Conservation (phyloP, 2,888 invertebrate species). For the Pristionchus exspectatus region DNA sequence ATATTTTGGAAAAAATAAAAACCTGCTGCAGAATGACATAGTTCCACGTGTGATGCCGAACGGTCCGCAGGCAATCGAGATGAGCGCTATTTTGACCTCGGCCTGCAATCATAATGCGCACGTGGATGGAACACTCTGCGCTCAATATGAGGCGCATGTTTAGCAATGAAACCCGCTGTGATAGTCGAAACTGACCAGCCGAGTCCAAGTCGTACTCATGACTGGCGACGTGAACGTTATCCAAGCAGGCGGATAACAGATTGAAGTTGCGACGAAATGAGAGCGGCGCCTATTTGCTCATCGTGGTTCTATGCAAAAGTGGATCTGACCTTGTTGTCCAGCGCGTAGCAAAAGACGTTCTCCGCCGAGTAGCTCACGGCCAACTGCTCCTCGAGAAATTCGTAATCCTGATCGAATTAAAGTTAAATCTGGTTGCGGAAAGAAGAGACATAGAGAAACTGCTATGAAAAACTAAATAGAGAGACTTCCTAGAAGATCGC, state of each 20-base stretch:
- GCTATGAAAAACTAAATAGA: too few species aligned
- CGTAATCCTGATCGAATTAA: conserved; percentile 25
- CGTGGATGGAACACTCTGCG: too few species aligned
- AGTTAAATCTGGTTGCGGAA: too few species aligned
- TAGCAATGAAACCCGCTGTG: too few species aligned
- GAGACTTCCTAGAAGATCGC: too few species aligned
- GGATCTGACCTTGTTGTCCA: conserved; percentile 18
- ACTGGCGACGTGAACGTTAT: neutral
- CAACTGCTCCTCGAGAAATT: conserved; percentile 42
- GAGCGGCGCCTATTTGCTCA: conserved; percentile 24
- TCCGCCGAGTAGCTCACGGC: conserved; percentile 12
- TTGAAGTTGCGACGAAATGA: conserved; percentile 27
- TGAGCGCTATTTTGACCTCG: neutral
- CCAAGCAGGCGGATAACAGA: neutral
- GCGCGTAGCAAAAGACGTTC: conserved; percentile 11
- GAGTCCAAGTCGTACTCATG: conserved; percentile 39
- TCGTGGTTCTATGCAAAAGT: too few species aligned
- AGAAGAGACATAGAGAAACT: too few species aligned
- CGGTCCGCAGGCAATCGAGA: conserved; percentile 14
- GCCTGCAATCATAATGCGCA: too few species aligned
- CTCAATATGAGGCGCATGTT: too few species aligned
- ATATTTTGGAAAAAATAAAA: neutral
- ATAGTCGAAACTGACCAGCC: conserved; percentile 6
- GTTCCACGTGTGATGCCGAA: neutral
- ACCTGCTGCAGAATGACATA: conserved; percentile 51